Evolutionary conservation across 2,113 vertebrate species (phyloP), one percentile per base, ranked within the genome.

Genomic region (Laticauda colubrina): DNA sequence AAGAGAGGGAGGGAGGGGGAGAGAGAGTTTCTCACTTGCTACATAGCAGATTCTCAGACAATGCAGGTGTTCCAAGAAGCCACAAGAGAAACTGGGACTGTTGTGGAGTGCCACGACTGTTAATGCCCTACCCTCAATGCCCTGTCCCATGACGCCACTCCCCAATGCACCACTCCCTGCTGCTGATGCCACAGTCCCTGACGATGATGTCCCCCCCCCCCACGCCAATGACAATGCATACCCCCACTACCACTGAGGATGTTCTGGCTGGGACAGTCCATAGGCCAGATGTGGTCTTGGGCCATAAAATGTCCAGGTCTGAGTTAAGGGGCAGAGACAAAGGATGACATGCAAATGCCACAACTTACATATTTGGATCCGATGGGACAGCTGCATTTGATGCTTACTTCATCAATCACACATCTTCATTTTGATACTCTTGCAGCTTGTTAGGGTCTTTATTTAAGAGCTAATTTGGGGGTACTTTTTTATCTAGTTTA

Each of bases 191-290:
- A 3, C 26, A 64, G 3, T 14, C 61, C 61, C 11, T 64, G 26
- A n/a, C 0, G 4, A 12, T 4, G 0, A 64, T 64, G 26, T n/a
- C 26, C 61, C 26, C 29, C 64, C 12, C 4, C 11, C 11, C 11
- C 26, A 5, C 64, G 5, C 64, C 29, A 15, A 69, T 69, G 14
- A 69, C 5, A 0, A 69, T 34, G 29, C 29, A 2, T 69, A 12
- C 29, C 64, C 29, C 12, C 1, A 5, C 12, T 2, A 69, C 29
- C 12, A 69, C 29, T 69, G 29, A n/a, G 29, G 29, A n/a, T 34
- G 14, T 4, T 69, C n/a, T 69, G 64, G 4, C 26, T 64, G 26
- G 61, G 11, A 29, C 26, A 64, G 11, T 3, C 26, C 26, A n/a
- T 4, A 69, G 64, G 29, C 29, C 14, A n/a, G 5, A 6, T 69